A percentile compares a stretch with the other conserved stretches of the same genome.
phyloP scores from a whole-genome alignment of 2,888 invertebrate species.

The Biston stratarius region DNA sequence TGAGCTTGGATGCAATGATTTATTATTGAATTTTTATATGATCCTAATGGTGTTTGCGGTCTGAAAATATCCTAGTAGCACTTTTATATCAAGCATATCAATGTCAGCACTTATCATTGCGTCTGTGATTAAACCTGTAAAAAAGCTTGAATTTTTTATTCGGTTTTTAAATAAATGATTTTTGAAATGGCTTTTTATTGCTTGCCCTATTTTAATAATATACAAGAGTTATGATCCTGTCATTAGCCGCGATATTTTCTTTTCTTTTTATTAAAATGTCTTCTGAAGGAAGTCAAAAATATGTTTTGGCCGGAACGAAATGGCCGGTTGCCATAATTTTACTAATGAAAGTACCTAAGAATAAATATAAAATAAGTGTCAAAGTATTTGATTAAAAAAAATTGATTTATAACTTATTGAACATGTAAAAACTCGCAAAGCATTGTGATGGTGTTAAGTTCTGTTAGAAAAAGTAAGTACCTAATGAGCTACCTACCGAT shows the following conservation, averaged over 20 bases:
- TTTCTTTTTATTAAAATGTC: slow-evolving; percentile 56
- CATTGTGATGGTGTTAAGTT: too few species aligned
- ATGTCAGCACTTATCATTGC: slow-evolving; percentile 41
- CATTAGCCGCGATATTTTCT: slow-evolving; percentile 55
- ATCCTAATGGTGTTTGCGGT: neutral
- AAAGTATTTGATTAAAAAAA: too few species aligned
- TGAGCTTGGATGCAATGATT: neutral
- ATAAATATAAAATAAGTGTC: too few species aligned
- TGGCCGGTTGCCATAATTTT: neutral
- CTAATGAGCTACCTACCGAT: too few species aligned
- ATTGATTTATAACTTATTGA: too few species aligned
- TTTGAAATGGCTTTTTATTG: slow-evolving; percentile 74
- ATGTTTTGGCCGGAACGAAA: slow-evolving; percentile 19
- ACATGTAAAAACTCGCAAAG: too few species aligned
- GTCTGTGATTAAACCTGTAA: slow-evolving; percentile 44
- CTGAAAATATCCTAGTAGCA: neutral
- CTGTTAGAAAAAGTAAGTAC: too few species aligned
- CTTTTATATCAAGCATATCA: slow-evolving; percentile 43
- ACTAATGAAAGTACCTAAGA: neutral
- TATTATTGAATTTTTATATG: neutral
- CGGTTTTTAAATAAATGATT: slow-evolving; percentile 66
- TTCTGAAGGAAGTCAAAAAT: slow-evolving; percentile 53
- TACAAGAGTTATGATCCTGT: slow-evolving; percentile 52
- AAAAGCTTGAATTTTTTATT: slow-evolving; percentile 41
- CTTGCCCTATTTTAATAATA: slow-evolving; percentile 45